These are phyloP conservation scores for Phragmatobia fuliginosa DNA, from an alignment of 2,888 invertebrate genomes.

Conservation along the genomic window DNA sequence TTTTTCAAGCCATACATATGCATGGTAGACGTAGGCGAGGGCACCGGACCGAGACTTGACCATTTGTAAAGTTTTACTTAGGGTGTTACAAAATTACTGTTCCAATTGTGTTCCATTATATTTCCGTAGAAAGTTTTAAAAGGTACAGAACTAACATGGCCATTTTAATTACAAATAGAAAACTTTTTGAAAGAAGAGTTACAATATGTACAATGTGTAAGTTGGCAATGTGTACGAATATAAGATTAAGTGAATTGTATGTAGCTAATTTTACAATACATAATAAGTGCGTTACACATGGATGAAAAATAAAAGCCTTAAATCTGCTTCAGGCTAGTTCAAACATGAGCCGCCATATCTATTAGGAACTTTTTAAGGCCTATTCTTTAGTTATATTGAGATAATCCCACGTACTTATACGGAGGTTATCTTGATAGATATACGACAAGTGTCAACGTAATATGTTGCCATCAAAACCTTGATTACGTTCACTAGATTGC, in stretches of 20 bases:
- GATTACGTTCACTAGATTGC: conserved; percentile 45
- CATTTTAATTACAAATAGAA: conserved; percentile 1
- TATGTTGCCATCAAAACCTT: conserved; percentile 37
- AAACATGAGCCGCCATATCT: background rate
- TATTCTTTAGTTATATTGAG: background rate
- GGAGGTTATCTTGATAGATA: background rate
- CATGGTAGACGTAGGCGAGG: conserved; percentile 64
- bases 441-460: conserved; percentile 5
- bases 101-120: conserved; percentile 11
- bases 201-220: background rate
- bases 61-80: conserved; percentile 43
- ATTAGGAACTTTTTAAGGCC: background rate
- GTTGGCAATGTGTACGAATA: background rate
- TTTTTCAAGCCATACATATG: conserved; percentile 79
- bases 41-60: conserved; percentile 66
- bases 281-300: background rate
- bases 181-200: background rate
- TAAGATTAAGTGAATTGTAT: background rate
- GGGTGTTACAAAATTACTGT: conserved; percentile 31
- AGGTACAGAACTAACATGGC: background rate
- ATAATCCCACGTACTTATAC: background rate
- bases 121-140: conserved; percentile 20
- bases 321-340: background rate
- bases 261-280: background rate
- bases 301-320: background rate